phyloP scores from a whole-genome alignment of 2,888 invertebrate species.

The Perithous albicinctus region DNA sequence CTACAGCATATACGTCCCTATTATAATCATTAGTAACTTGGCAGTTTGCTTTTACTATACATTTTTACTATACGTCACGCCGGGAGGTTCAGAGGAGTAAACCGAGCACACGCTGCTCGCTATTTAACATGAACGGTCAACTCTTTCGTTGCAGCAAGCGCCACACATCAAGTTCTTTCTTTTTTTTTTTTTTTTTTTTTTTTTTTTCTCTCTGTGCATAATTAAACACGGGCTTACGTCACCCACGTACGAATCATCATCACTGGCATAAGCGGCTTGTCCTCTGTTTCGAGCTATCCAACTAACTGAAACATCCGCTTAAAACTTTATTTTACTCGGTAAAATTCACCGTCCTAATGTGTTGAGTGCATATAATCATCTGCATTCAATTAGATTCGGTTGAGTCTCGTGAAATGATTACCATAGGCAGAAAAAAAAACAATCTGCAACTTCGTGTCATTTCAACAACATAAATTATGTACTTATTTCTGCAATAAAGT shows the following conservation, averaged over 20 bases:
- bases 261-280: no score
- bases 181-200: slow-evolving; percentile 48
- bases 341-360: slow-evolving; percentile 1
- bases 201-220: slow-evolving; percentile 53
- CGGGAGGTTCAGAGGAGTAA: slow-evolving; percentile 19
- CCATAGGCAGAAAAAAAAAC: background rate
- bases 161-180: slow-evolving; percentile 30
- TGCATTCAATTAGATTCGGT: background rate
- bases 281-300: background rate
- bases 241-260: slow-evolving; percentile 49
- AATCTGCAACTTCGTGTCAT: no score
- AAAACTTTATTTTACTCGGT: slow-evolving; percentile 8
- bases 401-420: background rate
- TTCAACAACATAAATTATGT: no score
- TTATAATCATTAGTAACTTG: slow-evolving; percentile 47
- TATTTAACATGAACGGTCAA: slow-evolving; percentile 39
- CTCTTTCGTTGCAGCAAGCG: slow-evolving; percentile 35
- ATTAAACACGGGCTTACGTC: slow-evolving; percentile 61
- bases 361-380: background rate
- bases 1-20: slow-evolving; percentile 13
- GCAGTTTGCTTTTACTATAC: slow-evolving; percentile 36
- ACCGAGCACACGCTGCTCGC: slow-evolving; percentile 12
- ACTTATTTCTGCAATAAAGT: no score
- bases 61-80: slow-evolving; percentile 38
- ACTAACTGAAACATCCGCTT: background rate